These are phyloP conservation scores for Palythoa caribaeorum DNA, from an alignment of 92 coral and sea anemone species.

Conservation along the genomic window DNA sequence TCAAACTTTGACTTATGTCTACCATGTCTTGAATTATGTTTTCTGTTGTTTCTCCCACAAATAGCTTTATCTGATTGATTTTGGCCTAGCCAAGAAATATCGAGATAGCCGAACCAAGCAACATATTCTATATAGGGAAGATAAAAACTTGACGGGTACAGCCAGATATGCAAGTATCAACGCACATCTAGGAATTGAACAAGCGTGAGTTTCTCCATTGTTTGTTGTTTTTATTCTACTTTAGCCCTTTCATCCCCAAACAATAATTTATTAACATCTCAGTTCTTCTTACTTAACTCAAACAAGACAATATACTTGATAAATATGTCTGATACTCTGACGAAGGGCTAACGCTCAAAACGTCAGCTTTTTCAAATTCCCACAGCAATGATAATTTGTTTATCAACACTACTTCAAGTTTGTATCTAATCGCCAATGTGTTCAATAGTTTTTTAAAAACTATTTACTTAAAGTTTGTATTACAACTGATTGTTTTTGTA, in stretches of 20 bases:
- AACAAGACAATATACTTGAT: no score
- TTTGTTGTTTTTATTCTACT: background rate
- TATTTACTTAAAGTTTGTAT: background rate
- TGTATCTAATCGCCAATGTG: no score
- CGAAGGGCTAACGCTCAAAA: no score
- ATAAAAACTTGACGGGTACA: constrained; percentile 96
- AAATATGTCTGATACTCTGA: no score
- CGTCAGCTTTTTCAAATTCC: no score
- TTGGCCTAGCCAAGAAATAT: constrained; percentile 97
- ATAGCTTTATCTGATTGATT: constrained; percentile 95
- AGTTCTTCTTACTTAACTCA: no score
- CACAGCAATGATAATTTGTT: no score
- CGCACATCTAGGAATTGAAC: constrained; percentile 99
- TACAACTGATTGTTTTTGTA: background rate
- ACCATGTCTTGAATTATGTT: background rate
- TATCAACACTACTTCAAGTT: no score
- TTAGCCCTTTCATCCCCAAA: background rate
- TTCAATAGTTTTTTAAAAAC: no score
- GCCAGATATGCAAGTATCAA: constrained; percentile 99
- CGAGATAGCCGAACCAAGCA: constrained; percentile 92
- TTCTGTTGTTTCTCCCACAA: background rate
- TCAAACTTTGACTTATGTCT: background rate
- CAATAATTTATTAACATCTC: no score
- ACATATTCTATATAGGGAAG: constrained; percentile 97
- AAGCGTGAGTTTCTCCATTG: constrained; percentile 80